phyloP scores from a whole-genome alignment of 2,888 invertebrate genomes.

The Aproaerema taeniolella region DNA sequence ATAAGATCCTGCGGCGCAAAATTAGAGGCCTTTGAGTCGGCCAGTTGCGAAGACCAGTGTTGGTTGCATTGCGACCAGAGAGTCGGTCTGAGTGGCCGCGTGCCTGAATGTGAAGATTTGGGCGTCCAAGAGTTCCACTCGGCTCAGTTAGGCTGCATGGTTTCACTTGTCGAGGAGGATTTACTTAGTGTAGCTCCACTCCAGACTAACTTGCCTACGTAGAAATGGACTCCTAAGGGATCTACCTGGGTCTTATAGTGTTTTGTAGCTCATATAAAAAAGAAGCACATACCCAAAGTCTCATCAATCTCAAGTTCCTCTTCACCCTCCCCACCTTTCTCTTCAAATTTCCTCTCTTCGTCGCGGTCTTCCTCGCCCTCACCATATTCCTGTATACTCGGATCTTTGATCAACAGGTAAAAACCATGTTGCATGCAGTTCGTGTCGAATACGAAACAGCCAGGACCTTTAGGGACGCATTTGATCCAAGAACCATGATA shows the following conservation, averaged over 20 bases:
- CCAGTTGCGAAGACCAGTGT: too few species aligned
- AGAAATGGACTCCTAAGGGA: too few species aligned
- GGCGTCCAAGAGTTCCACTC: too few species aligned
- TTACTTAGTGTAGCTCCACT: too few species aligned
- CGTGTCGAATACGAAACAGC: constrained; percentile 87
- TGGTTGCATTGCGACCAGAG: too few species aligned
- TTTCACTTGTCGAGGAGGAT: too few species aligned
- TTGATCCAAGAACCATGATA: constrained; percentile 85
- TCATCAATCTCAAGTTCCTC: constrained; percentile 56
- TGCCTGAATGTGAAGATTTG: too few species aligned
- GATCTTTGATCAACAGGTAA: constrained; percentile 77
- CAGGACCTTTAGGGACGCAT: constrained; percentile 83
- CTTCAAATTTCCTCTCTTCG: constrained; percentile 50
- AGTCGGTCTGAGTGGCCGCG: too few species aligned
- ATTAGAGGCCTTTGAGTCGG: too few species aligned
- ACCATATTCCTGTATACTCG: constrained; percentile 51
- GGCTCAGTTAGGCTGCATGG: too few species aligned
- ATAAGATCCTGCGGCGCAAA: too few species aligned
- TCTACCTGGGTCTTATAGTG: not conserved
- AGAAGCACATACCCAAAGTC: constrained; percentile 22
- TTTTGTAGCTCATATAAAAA: not conserved
- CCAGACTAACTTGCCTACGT: too few species aligned
- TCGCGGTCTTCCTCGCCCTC: constrained; percentile 68
- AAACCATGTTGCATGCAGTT: constrained; percentile 87
- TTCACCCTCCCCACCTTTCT: constrained; percentile 52